Base-by-base conservation (phyloP, 2,113 vertebrate genomes). In the Phyllostomus discolor region DNA sequence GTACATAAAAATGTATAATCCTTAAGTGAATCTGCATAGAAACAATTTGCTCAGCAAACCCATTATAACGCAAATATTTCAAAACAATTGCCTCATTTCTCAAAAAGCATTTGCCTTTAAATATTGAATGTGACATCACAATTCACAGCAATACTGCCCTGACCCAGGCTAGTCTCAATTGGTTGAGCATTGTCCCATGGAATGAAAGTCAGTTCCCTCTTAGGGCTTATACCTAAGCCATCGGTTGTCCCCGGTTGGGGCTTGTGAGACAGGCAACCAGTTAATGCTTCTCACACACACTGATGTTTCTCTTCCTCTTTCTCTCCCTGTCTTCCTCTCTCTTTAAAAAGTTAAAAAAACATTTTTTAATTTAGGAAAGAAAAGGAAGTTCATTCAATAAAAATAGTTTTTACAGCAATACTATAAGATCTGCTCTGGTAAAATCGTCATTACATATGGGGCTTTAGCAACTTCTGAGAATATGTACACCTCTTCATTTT, bases 101-200 rank as follows among this genome's bases (percentile, higher is more conserved):
- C 50, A 94, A 81, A 95, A 94, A 59, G 26, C 26, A 89, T 54
- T 81, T 95, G 84, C 54, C n/a, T 96, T 95, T 96, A 94, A 94
- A 91, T 84, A 88, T 52, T 85, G 28, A 79, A 89, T 43, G 48
- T 52, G n/a, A 85, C 73, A 79, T 41, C 1, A 31, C 78, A 88
- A 95, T 91, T 50, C 66, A 79, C 0, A 81, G 59, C 48, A 79
- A 50, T 67, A 95, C 26, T 70, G 76, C 28, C 59, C 24, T 62
- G 59, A 62, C 59, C 59, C 59, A 62, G 59, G 59, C 24, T 62
- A 28, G 59, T 62, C 24, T 28, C 59, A 26, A 24, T 15, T 5
- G 62, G 28, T 15, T 64, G 62, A 64, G 11, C 62, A 31, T 6
- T 31, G 12, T 31, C 62, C 28, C 26, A 31, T 15, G 28, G 28